Conservation (phyloP, 92 coral and sea anemone genomes). For the Porites evermanni region DNA sequence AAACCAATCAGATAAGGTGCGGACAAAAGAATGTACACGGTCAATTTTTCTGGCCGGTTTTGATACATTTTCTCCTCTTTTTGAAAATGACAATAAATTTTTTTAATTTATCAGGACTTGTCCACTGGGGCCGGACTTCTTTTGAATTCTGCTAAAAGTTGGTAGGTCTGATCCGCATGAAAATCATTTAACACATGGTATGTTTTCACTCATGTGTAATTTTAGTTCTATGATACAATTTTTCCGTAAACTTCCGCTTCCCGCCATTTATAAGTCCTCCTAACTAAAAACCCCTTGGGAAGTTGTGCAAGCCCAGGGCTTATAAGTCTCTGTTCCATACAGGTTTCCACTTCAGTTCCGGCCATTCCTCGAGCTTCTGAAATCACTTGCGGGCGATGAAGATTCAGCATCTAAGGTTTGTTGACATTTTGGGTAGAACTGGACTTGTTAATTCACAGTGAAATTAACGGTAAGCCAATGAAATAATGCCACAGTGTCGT, state of each 20-base stretch:
- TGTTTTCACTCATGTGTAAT: background rate
- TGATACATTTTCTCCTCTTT: background rate
- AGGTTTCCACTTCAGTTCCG: conserved; percentile 88
- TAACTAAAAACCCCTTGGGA: no score
- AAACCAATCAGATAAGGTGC: background rate
- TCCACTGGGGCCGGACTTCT: conserved; percentile 89
- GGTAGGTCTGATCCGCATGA: conserved; percentile 20
- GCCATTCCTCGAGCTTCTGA: conserved; percentile 78
- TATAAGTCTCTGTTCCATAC: background rate
- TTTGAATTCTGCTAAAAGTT: conserved; percentile 73
- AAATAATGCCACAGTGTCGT: no score
- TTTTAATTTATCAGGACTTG: conserved; percentile 58
- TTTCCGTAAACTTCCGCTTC: no score
- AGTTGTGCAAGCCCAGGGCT: no score
- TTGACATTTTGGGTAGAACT: background rate
- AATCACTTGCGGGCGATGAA: conserved; percentile 77
- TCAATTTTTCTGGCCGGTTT: background rate
- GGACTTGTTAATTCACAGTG: background rate
- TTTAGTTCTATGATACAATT: background rate
- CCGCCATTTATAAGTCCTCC: no score
- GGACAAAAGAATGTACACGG: background rate
- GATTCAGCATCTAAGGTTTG: conserved; percentile 84
- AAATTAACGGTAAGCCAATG: background rate
- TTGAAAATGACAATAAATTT: background rate
- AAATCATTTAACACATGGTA: background rate